Percentiles rank a stretch among this genome's conserved stretches.
Conservation (phyloP, 2,113 vertebrate genomes). For the Thunnus maccoyii region DNA sequence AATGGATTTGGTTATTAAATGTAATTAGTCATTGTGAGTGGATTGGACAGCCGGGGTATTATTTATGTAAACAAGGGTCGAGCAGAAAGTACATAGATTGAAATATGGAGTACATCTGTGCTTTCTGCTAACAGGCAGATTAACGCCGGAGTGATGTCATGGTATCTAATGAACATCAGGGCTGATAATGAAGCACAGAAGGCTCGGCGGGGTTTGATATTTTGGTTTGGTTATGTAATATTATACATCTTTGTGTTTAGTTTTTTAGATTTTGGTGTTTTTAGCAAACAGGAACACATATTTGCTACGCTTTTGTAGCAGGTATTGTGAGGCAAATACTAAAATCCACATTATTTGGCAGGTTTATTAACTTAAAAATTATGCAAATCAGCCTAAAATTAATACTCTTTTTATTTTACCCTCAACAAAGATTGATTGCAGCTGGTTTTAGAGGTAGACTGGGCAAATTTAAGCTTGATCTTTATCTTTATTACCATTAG, state of each 20-base stretch:
- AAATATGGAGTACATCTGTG: constrained; percentile 34
- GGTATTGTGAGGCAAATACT: neutral
- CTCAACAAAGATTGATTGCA: no score
- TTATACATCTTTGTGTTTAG: neutral
- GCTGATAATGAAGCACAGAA: neutral
- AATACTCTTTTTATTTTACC: no score
- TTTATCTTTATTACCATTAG: neutral
- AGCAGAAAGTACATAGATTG: constrained; percentile 14
- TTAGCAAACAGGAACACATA: no score
- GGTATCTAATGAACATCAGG: constrained; percentile 22
- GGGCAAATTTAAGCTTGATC: no score
- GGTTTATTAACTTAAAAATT: no score
- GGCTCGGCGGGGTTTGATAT: no score
- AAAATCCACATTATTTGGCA: no score
- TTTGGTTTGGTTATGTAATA: no score
- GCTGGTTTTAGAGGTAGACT: no score
- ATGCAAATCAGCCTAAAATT: no score
- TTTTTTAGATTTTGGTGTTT: neutral
- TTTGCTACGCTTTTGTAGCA: neutral
- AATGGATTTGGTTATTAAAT: constrained; percentile 12
- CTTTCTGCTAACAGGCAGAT: constrained; percentile 10
- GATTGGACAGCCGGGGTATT: neutral
- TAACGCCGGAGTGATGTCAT: constrained; percentile 4
- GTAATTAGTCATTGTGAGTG: constrained; percentile 40
- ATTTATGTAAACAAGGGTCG: constrained; percentile 32